phyloP scores from a whole-genome alignment of 1,140 invertebrate genomes.

The Cepaea nemoralis region DNA sequence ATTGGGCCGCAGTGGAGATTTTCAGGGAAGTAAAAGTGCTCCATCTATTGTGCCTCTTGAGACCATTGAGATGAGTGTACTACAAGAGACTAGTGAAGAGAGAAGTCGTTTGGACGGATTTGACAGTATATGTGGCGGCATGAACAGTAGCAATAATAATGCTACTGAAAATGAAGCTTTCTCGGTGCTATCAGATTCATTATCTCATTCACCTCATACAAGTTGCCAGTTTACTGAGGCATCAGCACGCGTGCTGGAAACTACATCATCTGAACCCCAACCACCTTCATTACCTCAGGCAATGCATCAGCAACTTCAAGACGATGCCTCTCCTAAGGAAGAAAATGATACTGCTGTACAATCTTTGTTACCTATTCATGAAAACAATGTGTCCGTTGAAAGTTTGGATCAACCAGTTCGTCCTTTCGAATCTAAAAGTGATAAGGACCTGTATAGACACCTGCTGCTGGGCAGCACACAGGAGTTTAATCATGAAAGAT shows the following conservation, averaged over 20 bases:
- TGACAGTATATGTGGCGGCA: background rate
- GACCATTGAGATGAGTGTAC: background rate
- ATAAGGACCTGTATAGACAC: background rate
- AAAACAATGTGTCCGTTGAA: too few species aligned
- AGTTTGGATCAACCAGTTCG: background rate
- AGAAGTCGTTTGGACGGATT: too few species aligned
- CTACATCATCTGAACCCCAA: background rate
- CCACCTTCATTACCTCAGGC: background rate
- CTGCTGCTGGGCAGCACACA: background rate
- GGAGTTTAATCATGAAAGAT: background rate
- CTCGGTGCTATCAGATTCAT: background rate
- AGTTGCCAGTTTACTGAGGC: background rate
- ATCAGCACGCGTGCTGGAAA: background rate
- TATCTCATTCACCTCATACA: background rate
- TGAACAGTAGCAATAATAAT: background rate
- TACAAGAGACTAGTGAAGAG: background rate
- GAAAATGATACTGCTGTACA: background rate
- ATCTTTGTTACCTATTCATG: background rate
- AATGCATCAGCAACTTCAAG: background rate
- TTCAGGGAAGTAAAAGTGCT: background rate
- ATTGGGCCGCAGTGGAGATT: background rate
- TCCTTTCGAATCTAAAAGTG: constrained; percentile 5
- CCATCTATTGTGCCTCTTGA: background rate
- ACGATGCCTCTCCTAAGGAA: background rate
- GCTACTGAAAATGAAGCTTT: background rate